Evolutionary conservation across 2,797 vertebrate species (phyloP).

Genomic region (Danio jaintianensis): DNA sequence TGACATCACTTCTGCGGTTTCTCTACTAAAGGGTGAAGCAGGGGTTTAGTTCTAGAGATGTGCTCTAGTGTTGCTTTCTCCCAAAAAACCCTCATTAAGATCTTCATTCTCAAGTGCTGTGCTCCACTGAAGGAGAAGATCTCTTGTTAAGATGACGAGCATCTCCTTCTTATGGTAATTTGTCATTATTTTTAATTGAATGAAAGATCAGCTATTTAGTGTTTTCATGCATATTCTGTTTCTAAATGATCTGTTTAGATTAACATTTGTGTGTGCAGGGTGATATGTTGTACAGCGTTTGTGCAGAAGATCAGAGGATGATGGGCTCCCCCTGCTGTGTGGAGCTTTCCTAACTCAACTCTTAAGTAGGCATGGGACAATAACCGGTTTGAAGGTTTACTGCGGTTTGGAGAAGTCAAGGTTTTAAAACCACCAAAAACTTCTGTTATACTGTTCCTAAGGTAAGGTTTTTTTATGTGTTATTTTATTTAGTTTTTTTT

Average conservation of each 20-base stretch:
- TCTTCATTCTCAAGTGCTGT: background rate
- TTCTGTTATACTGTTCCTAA: too few relatives aligned
- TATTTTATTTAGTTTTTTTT: too few relatives aligned
- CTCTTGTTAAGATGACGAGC: background rate
- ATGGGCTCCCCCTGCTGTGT: constrained; percentile 23
- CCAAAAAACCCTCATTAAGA: constrained; percentile 18
- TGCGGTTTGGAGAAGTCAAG: too few relatives aligned
- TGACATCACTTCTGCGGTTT: constrained; percentile 38
- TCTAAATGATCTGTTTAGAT: background rate
- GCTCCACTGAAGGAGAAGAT: background rate
- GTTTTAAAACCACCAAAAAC: too few relatives aligned
- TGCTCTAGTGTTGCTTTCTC: background rate
- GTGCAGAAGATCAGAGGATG: background rate
- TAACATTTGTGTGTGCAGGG: background rate
- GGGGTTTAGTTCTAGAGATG: constrained; percentile 15
- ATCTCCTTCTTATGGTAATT: background rate
- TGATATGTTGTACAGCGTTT: background rate
- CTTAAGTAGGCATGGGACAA: too few relatives aligned
- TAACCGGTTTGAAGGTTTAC: too few relatives aligned
- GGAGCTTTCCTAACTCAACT: background rate
- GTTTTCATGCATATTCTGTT: background rate
- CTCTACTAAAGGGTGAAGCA: constrained; percentile 14
- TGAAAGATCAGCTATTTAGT: background rate
- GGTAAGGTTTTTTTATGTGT: too few relatives aligned
- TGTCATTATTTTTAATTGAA: background rate